A percentile compares a stretch with the other conserved stretches of the same genome.
phyloP scores from a whole-genome alignment of 1,140 invertebrate species.

The Drosophila insularis region DNA sequence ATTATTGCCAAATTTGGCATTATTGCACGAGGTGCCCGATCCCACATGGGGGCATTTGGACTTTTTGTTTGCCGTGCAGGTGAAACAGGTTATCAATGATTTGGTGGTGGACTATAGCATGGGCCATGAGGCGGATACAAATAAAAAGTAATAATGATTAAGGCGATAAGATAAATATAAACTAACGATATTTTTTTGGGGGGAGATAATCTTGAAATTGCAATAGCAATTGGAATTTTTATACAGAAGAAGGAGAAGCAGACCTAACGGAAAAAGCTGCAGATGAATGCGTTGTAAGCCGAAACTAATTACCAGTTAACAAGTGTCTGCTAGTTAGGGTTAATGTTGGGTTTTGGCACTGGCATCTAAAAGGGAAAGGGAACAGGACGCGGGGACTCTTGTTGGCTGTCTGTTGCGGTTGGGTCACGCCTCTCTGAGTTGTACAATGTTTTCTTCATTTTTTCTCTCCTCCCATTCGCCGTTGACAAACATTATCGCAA shows the following conservation, averaged over 20 bases:
- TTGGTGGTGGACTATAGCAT: slow-evolving; percentile 68
- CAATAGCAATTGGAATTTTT: background rate
- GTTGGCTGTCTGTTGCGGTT: slow-evolving; percentile 29
- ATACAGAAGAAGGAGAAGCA: background rate
- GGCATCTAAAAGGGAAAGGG: background rate
- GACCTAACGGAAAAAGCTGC: no score
- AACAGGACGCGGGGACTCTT: background rate
- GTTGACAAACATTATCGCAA: slow-evolving; percentile 63
- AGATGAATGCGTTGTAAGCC: background rate
- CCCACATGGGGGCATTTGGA: slow-evolving; percentile 84
- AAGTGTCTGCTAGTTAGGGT: slow-evolving; percentile 39
- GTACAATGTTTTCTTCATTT: slow-evolving; percentile 21
- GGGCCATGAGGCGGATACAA: slow-evolving; percentile 28
- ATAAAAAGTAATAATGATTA: background rate
- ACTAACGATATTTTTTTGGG: background rate
- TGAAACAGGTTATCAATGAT: slow-evolving; percentile 82
- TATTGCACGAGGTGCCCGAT: slow-evolving; percentile 79
- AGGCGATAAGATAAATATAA: background rate
- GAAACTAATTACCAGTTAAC: slow-evolving; percentile 49
- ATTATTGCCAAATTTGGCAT: slow-evolving; percentile 80
- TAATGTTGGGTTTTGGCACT: background rate
- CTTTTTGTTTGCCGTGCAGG: slow-evolving; percentile 84
- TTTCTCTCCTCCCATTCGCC: background rate
- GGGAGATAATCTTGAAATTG: background rate
- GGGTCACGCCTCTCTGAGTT: slow-evolving; percentile 46